Base-by-base conservation (phyloP, 2,797 vertebrate genomes). In the Apodemus agrarius region DNA sequence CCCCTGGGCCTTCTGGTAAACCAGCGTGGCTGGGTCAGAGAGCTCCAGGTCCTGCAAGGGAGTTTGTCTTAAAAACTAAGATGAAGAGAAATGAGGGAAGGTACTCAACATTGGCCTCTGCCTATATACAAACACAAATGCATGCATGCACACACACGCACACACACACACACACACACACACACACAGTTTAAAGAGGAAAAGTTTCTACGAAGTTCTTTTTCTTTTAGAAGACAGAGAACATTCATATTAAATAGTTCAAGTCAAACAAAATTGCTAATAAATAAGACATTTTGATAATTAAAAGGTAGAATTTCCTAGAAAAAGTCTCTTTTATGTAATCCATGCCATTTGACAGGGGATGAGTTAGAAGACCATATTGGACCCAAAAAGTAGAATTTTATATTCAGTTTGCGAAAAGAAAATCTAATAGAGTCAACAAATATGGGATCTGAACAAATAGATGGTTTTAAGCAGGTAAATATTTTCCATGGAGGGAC, bases 401-500 rank as follows among this genome's bases (percentile, higher is more conserved):
- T 92, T 74, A 34, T 31, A 81, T 86, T 93, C 14, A 61, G 37
- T 16, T 57, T 90, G 29, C 8, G 12, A 59, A 92, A 92, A 26
- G 24, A 94, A 82, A 84, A 81, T 16, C 75, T 1, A 72, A 69
- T 16, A 84, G 9, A 10, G 1, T 6, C 19, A 21, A 29, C 9
- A 88, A 89, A 90, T 26, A 9, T 12, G 76, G 3, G 16, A 6
- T 65, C 29, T 92, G 75, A 52, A 91, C 26, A n/a, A 94, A n/a
- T 69, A n/a, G 10, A 80, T 67, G 2, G 3, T 67, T 72, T 89
- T 79, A 90, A 75, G 85, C 0, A 89, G n/a, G 3, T 87, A 1
- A 86, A 17, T 83, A 54, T 67, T 89, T 78, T 87, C 79, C 95
- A 83, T 52, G 37, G 31, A 91, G 46, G 14, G 43, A 88, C 74